These are phyloP conservation scores for Orthosia gothica DNA, from an alignment of 2,888 invertebrate genomes.

Conservation along the genomic window DNA sequence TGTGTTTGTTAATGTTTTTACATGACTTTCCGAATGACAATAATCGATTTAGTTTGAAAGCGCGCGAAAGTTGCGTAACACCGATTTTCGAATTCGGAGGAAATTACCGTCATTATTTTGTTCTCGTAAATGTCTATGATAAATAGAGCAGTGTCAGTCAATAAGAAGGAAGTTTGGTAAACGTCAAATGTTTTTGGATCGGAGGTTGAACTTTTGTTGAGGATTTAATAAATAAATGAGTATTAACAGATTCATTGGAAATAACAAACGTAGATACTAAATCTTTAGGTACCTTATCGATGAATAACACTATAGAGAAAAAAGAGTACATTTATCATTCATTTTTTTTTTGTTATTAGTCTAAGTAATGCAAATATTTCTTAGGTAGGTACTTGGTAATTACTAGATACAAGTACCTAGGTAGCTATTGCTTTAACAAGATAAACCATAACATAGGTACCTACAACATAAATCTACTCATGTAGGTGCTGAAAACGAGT, in stretches of 20 bases:
- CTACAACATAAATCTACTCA: too few species aligned
- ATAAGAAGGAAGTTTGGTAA: constrained; percentile 22
- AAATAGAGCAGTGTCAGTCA: constrained; percentile 45
- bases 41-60: constrained; percentile 77
- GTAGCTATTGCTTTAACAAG: too few species aligned
- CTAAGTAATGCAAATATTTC: neutral
- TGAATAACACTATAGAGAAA: too few species aligned
- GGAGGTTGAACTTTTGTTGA: constrained; percentile 21
- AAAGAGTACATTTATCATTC: too few species aligned
- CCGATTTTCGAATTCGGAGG: constrained; percentile 52
- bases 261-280: neutral
- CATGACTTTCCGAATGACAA: constrained; percentile 75
- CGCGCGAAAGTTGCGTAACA: constrained; percentile 74
- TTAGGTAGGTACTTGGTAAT: neutral
- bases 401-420: too few species aligned
- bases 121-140: constrained; percentile 51
- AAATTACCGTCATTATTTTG: constrained; percentile 59
- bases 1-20: constrained; percentile 79
- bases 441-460: too few species aligned
- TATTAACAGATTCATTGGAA: neutral
- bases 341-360: too few species aligned
- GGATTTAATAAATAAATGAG: neutral
- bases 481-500: neutral
- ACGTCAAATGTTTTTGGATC: constrained; percentile 8
- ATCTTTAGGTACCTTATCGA: neutral